phyloP scores from a whole-genome alignment of 2,113 vertebrate genomes.

The Neomonachus schauinslandi region DNA sequence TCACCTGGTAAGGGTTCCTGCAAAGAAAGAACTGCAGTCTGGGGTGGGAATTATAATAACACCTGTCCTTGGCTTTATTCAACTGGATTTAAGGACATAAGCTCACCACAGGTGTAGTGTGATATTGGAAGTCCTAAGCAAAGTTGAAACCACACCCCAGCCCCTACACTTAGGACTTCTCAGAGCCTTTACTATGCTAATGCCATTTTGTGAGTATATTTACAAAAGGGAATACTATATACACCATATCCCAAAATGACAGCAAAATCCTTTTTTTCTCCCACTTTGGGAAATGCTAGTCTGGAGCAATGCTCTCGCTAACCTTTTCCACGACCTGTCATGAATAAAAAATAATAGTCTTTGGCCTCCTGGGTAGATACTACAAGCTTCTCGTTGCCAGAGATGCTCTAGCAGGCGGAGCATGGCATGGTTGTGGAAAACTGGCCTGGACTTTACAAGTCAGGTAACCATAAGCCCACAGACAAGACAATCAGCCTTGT shows the following conservation, averaged over 20 bases:
- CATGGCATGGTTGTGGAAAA: neutral
- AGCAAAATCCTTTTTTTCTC: neutral
- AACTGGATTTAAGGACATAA: neutral
- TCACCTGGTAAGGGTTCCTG: neutral
- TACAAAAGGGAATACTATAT: neutral
- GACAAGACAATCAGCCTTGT: neutral
- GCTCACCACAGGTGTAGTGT: neutral
- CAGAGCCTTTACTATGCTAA: neutral
- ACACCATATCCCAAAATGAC: neutral
- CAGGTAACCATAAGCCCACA: neutral
- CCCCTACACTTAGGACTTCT: neutral
- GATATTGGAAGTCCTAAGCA: neutral
- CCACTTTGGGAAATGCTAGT: neutral
- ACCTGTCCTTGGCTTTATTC: neutral
- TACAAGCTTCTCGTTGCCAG: neutral
- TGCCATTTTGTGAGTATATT: neutral
- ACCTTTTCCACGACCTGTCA: neutral
- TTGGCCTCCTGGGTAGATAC: neutral
- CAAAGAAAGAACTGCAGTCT: neutral
- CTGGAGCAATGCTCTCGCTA: neutral
- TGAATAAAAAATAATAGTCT: neutral
- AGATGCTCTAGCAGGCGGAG: neutral
- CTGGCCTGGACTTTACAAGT: neutral
- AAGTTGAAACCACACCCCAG: neutral
- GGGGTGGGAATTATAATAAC: neutral